These are phyloP conservation scores for Exephanes ischioxanthus DNA, from an alignment of 2,888 invertebrate genomes.

Conservation along the genomic window DNA sequence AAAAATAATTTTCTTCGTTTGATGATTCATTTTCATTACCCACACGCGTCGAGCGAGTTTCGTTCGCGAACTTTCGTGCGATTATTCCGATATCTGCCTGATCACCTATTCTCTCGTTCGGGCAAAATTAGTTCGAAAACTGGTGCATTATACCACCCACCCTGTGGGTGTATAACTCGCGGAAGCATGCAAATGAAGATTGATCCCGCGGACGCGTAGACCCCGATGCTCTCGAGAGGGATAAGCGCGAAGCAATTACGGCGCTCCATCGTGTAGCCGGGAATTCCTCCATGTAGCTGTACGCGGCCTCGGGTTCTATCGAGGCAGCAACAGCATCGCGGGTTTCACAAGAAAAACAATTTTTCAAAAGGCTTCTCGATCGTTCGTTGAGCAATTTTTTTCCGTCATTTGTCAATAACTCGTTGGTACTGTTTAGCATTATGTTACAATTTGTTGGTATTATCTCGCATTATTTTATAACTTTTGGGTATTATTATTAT, in stretches of 20 bases:
- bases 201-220: slow-evolving; percentile 10
- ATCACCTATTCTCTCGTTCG: background rate
- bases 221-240: background rate
- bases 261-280: background rate
- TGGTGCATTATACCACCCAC: background rate
- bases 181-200: slow-evolving; percentile 49
- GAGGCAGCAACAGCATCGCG: too few relatives aligned
- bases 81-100: background rate
- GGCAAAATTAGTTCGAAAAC: slow-evolving; percentile 34
- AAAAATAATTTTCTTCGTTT: too few relatives aligned
- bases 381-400: too few relatives aligned
- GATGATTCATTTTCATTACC: too few relatives aligned
- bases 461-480: too few relatives aligned
- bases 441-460: too few relatives aligned
- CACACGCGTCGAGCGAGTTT: too few relatives aligned
- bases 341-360: too few relatives aligned
- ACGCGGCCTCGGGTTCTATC: background rate
- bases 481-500: too few relatives aligned
- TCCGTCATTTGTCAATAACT: too few relatives aligned
- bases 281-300: background rate
- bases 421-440: too few relatives aligned
- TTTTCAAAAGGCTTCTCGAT: too few relatives aligned
- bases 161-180: background rate
- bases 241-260: slow-evolving; percentile 32
- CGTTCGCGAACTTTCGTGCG: background rate